These are phyloP conservation scores for Ephestia elutella DNA, from an alignment of 1,140 invertebrate species.

Conservation along the genomic window DNA sequence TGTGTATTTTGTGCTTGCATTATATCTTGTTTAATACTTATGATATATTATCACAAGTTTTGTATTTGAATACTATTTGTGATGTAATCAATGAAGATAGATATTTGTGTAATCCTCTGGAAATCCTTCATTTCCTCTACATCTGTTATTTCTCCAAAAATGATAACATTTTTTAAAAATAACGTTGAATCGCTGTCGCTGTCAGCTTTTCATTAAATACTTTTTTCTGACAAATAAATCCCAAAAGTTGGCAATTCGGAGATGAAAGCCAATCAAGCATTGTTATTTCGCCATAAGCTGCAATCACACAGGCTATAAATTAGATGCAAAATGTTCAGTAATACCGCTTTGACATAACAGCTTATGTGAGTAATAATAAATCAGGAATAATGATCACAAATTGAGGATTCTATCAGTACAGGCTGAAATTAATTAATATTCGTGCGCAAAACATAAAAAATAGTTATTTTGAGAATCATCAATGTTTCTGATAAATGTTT, in stretches of 20 bases:
- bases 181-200: neutral
- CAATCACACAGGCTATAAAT: conserved; percentile 7
- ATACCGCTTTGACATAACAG: neutral
- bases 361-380: conserved; percentile 2
- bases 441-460: no score
- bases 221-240: neutral
- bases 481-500: no score
- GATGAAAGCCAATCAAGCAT: neutral
- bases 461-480: no score
- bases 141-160: no score
- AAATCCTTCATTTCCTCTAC: no score
- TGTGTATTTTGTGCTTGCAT: no score
- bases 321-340: conserved; percentile 7
- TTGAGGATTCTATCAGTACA: neutral
- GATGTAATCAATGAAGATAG: no score
- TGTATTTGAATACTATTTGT: no score
- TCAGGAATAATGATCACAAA: neutral
- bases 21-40: no score
- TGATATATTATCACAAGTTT: no score
- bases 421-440: no score
- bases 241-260: neutral
- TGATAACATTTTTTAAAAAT: neutral
- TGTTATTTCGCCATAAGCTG: conserved; percentile 4
- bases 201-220: neutral
- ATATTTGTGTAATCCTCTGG: neutral